Percentiles rank a stretch among this genome's conserved stretches.
phyloP scores from a whole-genome alignment of 2,113 vertebrate genomes.

The Pterocles orientalis region DNA sequence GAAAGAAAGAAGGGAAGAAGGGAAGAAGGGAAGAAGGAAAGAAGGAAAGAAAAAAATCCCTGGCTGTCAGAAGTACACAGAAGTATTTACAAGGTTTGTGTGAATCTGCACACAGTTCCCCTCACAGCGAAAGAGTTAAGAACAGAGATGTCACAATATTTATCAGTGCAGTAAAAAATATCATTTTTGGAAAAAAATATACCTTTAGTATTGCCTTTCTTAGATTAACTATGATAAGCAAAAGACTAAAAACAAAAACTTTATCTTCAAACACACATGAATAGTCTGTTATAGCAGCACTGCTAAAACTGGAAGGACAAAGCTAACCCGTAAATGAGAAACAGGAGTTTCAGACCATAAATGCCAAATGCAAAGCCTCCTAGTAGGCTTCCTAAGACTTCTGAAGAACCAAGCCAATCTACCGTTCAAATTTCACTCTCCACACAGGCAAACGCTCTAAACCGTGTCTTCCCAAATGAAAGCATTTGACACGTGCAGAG shows the following conservation, averaged over 20 bases:
- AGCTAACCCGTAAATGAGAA: conserved; percentile 70
- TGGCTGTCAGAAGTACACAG: conserved; percentile 67
- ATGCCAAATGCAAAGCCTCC: conserved; percentile 16
- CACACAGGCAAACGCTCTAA: neutral
- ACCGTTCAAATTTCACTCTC: neutral
- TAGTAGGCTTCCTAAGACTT: neutral
- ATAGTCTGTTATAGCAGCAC: conserved; percentile 75
- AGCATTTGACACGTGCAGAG: neutral
- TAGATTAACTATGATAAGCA: conserved; percentile 78
- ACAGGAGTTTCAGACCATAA: conserved; percentile 57
- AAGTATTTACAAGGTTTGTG: conserved; percentile 75
- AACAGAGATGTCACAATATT: conserved; percentile 74
- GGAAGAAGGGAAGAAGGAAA: too few species aligned
- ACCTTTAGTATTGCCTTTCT: conserved; percentile 85
- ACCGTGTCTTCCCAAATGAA: neutral
- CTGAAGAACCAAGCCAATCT: conserved; percentile 17
- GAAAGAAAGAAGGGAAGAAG: neutral
- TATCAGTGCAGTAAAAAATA: conserved; percentile 83
- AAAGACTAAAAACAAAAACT: conserved; percentile 72
- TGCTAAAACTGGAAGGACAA: conserved; percentile 72
- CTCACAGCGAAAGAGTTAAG: conserved; percentile 68
- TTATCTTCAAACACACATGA: conserved; percentile 63
- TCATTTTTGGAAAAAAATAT: conserved; percentile 79
- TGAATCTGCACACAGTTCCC: conserved; percentile 65
- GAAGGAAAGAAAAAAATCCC: neutral